phyloP scores from a whole-genome alignment of 64 coral and sea anemone genomes.

The Montipora sp. region DNA sequence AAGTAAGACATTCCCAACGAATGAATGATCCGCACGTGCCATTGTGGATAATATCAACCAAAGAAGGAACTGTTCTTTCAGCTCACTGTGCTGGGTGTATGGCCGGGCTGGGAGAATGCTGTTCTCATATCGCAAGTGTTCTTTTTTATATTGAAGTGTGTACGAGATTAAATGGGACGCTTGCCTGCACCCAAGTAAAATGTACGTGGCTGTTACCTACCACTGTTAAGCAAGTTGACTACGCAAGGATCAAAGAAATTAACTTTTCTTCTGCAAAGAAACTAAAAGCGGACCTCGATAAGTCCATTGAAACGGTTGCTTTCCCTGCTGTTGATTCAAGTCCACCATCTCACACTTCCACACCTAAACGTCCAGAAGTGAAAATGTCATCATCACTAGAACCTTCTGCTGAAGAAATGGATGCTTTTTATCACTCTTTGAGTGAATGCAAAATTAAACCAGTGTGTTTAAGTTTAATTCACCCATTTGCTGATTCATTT shows the following conservation, averaged over 20 bases:
- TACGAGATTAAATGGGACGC: background rate
- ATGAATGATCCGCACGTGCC: no score
- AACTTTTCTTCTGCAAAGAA: background rate
- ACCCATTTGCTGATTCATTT: constrained; percentile 16
- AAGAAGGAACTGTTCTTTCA: no score
- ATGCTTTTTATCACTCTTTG: background rate
- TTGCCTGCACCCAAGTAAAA: background rate
- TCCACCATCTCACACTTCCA: no score
- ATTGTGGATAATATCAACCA: background rate
- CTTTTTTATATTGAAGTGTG: background rate
- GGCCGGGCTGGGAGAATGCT: background rate
- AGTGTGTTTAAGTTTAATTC: background rate
- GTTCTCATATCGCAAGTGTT: background rate
- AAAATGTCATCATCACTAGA: background rate
- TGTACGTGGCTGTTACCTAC: background rate
- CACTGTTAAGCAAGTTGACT: background rate
- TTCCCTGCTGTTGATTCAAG: no score
- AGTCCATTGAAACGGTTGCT: background rate
- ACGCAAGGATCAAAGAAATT: background rate
- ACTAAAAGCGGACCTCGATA: background rate
- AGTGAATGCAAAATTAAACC: background rate
- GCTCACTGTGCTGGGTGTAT: background rate
- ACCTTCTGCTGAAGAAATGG: background rate
- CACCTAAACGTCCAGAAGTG: no score
- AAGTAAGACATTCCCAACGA: no score